A percentile compares a stretch with the other conserved stretches of the same genome.
Evolutionary conservation across 2,888 invertebrate genomes (phyloP).

Genomic region (Apamea anceps): DNA sequence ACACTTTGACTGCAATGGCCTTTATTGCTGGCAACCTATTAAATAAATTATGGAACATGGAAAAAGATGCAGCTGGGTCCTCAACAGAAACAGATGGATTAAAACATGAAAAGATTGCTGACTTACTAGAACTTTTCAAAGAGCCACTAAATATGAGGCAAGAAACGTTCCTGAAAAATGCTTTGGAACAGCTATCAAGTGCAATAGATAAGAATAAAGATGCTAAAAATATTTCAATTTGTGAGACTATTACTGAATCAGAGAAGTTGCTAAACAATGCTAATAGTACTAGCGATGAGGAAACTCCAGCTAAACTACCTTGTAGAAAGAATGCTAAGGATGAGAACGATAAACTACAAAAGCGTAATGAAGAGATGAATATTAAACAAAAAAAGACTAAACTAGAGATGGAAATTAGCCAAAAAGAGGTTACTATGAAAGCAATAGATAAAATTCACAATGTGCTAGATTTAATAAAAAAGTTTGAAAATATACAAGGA

Average conservation of each 20-base stretch:
- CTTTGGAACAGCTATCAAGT: constrained; percentile 80
- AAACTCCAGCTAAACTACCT: neutral
- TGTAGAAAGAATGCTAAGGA: constrained; percentile 43
- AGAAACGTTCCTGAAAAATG: constrained; percentile 82
- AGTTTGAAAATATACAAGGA: constrained; percentile 79
- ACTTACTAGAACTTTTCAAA: constrained; percentile 84
- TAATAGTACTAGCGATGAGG: constrained; percentile 24
- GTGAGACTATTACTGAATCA: constrained; percentile 75
- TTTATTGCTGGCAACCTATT: constrained; percentile 86
- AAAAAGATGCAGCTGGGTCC: constrained; percentile 78
- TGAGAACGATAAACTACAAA: neutral
- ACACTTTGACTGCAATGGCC: constrained; percentile 85
- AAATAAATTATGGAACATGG: constrained; percentile 86
- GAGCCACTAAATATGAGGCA: constrained; percentile 84
- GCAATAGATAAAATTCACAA: constrained; percentile 79
- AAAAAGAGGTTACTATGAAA: constrained; percentile 63
- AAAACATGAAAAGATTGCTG: constrained; percentile 83
- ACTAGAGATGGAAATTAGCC: constrained; percentile 6
- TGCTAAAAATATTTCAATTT: constrained; percentile 78
- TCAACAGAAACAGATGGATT: constrained; percentile 79
- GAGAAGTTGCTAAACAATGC: constrained; percentile 62
- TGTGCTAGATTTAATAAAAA: constrained; percentile 79
- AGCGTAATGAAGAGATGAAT: neutral
- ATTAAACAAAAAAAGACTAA: constrained; percentile 2
- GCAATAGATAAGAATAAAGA: constrained; percentile 78